Evolutionary conservation across 2,888 invertebrate species (phyloP), one percentile per base, ranked within the genome.

Genomic region (Terebella lapidaria): DNA sequence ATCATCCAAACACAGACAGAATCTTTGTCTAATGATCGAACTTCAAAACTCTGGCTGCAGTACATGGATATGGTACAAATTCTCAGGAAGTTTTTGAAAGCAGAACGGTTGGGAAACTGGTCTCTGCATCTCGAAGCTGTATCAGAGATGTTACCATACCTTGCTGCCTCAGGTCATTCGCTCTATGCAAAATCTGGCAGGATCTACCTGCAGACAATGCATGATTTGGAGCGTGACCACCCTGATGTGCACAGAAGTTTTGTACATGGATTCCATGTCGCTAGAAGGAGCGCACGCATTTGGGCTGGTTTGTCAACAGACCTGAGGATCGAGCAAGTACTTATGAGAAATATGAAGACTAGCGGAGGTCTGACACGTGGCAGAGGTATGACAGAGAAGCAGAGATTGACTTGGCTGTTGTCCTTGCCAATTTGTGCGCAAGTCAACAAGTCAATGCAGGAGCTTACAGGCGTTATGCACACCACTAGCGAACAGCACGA

Each of bases 251-350:
- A 66, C 54, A 4, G 22, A 18, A 15, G 22, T 1, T 70, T 69
- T 47, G 10, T 29, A 5, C 2, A 56, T n/a, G 68, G 69, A 1
- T 27, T 53, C 25, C 68, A 67, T 59, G 66, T 66, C 27, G 45
- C 67, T 3, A 24, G 59, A 10, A 28, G 57, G 28, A 66, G 59
- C 35, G 66, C 68, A 47, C 55, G 68, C 26, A 67, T 57, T 29
- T 71, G 71, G 71, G 68, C 65, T 22, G 70, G 70, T 25, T 46
- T 72, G 5, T 62, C 69, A n/a, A 61, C 67, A 26, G 71, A 72
- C 57, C 62, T 72, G 25, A 56, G 66, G 1, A 72, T 72, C 25
- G 71, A 71, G 56, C 71, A 72, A 54, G 62, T 60, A 1, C 60
- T 71, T 2, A 71, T 72, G 71, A 49, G 68, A 20, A 65, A 58